These are phyloP conservation scores for Nomada goodeniana DNA, from an alignment of 2,888 invertebrate species.

Conservation along the genomic window DNA sequence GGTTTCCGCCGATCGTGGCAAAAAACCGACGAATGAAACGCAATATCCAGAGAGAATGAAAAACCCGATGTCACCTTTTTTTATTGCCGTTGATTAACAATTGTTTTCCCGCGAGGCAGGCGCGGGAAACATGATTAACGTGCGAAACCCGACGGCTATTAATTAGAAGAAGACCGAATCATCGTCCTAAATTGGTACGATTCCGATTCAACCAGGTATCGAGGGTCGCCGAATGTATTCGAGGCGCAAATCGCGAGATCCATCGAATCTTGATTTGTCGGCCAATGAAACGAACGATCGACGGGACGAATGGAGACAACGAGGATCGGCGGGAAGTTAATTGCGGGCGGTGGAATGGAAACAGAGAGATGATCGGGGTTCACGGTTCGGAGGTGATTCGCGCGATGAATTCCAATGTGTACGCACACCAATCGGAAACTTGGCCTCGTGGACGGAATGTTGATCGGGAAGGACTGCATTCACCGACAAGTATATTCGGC, in stretches of 20 bases:
- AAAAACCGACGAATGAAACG: background rate
- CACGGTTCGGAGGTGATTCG: conserved; percentile 43
- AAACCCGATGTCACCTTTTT: too few species aligned
- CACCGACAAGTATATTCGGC: background rate
- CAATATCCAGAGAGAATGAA: too few species aligned
- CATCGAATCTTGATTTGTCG: background rate
- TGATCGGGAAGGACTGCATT: conserved; percentile 3
- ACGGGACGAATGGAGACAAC: background rate
- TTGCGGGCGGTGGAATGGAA: conserved; percentile 11
- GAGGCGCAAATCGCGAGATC: background rate
- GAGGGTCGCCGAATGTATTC: background rate
- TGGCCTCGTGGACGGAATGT: conserved; percentile 26
- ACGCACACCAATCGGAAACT: conserved; percentile 18
- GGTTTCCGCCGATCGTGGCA: background rate
- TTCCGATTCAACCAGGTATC: too few species aligned
- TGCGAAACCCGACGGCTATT: too few species aligned
- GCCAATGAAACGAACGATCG: background rate
- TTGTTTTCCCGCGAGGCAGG: too few species aligned
- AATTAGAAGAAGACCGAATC: too few species aligned
- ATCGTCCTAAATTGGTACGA: too few species aligned
- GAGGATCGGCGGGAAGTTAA: conserved; percentile 17
- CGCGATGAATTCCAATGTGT: conserved; percentile 44
- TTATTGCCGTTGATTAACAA: too few species aligned
- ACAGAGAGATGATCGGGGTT: conserved; percentile 23
- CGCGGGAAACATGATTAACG: too few species aligned